Evolutionary conservation across 2,797 vertebrate species (phyloP).

Genomic region (Paguma larvata): DNA sequence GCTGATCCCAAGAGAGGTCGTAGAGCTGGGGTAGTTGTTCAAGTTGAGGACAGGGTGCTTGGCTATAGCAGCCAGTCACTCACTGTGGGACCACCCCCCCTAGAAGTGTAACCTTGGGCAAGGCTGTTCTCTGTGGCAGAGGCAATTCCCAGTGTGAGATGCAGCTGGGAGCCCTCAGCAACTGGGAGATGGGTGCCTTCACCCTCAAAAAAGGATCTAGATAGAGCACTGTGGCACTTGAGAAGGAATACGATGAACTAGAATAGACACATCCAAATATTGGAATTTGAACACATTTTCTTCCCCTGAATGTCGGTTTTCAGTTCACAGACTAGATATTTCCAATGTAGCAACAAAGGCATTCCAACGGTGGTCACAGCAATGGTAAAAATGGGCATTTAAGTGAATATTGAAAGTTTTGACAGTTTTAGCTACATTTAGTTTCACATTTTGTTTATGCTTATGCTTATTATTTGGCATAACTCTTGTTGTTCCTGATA

Average conservation of each 20-base stretch:
- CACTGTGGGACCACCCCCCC: not conserved
- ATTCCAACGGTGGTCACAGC: not conserved
- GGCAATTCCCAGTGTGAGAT: not conserved
- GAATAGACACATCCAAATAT: not conserved
- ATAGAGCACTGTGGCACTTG: not conserved
- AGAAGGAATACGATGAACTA: not conserved
- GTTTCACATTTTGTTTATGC: conserved; percentile 43
- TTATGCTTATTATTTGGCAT: conserved; percentile 43
- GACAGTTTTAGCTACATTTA: conserved; percentile 26
- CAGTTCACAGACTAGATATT: not conserved
- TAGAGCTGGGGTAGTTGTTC: not conserved
- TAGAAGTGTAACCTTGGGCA: not conserved
- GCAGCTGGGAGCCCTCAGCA: not conserved
- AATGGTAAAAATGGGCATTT: not conserved
- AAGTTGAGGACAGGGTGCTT: not conserved
- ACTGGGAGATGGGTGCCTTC: not conserved
- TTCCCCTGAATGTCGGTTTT: conserved; percentile 3
- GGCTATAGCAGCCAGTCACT: not conserved
- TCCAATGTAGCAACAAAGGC: not conserved
- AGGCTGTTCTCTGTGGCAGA: not conserved
- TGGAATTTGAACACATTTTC: not conserved
- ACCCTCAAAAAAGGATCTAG: not conserved
- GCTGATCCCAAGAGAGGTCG: not conserved
- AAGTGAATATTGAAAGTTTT: conserved; percentile 51
- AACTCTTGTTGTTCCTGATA: not conserved